Evolutionary conservation across 2,888 invertebrate genomes (phyloP).

Genomic region (Argyresthia goedartella): DNA sequence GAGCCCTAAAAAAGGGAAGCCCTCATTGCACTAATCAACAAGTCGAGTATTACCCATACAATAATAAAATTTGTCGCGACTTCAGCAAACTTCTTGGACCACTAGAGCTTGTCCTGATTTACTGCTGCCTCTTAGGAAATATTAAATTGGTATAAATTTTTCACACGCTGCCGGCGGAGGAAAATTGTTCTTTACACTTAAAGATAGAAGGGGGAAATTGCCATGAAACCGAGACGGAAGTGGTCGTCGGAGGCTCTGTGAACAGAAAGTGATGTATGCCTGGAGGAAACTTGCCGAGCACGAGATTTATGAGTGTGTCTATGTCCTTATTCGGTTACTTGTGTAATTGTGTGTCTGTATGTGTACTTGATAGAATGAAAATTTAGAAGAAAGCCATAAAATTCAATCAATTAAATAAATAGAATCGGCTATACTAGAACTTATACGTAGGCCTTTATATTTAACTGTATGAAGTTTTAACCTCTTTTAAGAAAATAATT

Average conservation of each 20-base stretch:
- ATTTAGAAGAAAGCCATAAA: no score
- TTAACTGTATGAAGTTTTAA: no score
- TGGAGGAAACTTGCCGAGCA: neutral
- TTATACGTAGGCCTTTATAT: no score
- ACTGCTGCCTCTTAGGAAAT: constrained; percentile 4
- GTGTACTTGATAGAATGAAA: neutral
- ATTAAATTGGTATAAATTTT: constrained; percentile 6
- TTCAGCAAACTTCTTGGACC: neutral
- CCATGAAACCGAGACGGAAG: neutral
- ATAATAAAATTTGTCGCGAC: no score
- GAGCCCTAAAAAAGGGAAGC: no score
- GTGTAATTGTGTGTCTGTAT: neutral
- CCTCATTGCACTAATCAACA: no score
- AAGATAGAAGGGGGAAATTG: neutral
- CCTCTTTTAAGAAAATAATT: no score
- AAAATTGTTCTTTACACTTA: constrained; percentile 1
- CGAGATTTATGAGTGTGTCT: constrained; percentile 3
- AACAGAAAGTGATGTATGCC: constrained; percentile 3
- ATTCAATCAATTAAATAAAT: no score
- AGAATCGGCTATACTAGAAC: no score
- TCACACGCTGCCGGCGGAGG: neutral
- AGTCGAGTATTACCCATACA: no score
- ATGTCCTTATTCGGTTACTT: neutral
- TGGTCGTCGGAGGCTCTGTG: neutral
- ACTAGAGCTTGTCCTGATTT: constrained; percentile 1